Evolutionary conservation across 1,140 invertebrate species (phyloP), one percentile per base, ranked within the genome.

Genomic region (Dendrolimus kikuchii): DNA sequence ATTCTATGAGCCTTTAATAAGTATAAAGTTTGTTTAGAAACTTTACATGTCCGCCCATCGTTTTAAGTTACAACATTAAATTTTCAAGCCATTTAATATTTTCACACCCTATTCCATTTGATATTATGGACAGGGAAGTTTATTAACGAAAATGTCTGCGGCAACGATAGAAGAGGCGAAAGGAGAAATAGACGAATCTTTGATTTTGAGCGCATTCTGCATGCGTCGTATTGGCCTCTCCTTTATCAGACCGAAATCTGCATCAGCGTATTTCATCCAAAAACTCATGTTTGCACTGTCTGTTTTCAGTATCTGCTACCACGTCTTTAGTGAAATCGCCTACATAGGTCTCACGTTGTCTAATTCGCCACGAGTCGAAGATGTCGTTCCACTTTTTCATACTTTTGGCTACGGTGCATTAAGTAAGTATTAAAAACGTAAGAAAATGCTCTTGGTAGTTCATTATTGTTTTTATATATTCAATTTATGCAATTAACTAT

Each of bases 311-410:
- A 78, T 86, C 49, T 74, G 72, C 52, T 81, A 74, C 57, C 83
- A 86, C 55, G 74, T 81, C n/a, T 81, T 81, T 55, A 79, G 75
- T 68, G 83, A 86, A 63, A 62, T 84, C 39, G 68, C 68, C 41
- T 75, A 66, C 61, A 81, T 84, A 53, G 65, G 64, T 23, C 60
- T 84, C 51, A 80, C 78, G 46, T 70, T 83, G 55, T 62, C 70
- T 7, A 77, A 74, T 63, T 77, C 77, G 43, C 82, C 82, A 51
- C 68, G 65, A 63, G 69, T 86, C 10, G 77, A 86, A 60, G 68
- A 82, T 53, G 77, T 86, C 40, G 81, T 84, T 42, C 82, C 82
- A 49, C 71, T 82, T 60, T 78, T 86, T 23, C 80, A 86, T 62
- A 76, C 72, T 49, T 78, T 86, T 65, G 82, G 80, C 41, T 86